Evolutionary conservation across 2,113 vertebrate genomes (phyloP).

Genomic region (Etheostoma spectabile): DNA sequence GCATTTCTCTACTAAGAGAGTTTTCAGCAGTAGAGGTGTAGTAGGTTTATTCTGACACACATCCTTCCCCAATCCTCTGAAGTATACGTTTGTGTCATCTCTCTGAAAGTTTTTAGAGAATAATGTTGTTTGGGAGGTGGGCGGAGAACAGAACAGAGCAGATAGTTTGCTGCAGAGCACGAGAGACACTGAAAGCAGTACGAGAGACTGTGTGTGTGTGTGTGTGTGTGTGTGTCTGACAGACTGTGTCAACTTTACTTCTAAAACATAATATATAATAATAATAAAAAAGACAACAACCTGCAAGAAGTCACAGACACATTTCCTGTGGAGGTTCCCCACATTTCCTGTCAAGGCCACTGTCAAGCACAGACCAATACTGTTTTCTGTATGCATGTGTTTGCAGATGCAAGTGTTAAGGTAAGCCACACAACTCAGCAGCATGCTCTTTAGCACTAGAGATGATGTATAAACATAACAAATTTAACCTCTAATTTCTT

Average conservation of each 20-base stretch:
- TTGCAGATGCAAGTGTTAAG: not conserved
- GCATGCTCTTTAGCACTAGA: not conserved
- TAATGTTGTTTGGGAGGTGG: not conserved
- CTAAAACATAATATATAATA: conserved; percentile 38
- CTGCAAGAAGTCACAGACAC: conserved; percentile 37
- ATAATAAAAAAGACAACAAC: not conserved
- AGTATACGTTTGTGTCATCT: too few relatives aligned
- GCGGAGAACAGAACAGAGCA: too few relatives aligned
- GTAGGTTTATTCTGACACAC: conserved; percentile 8
- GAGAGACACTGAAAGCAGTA: conserved; percentile 12
- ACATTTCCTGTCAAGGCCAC: conserved; percentile 60
- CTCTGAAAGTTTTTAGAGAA: conserved; percentile 1
- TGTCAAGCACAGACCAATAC: conserved; percentile 8
- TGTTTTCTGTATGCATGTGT: not conserved
- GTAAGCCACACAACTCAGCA: not conserved
- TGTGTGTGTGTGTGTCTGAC: not conserved
- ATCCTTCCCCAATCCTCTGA: not conserved
- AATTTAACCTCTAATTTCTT: conserved; percentile 1
- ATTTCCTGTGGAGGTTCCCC: conserved; percentile 71
- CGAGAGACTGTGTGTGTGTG: not conserved
- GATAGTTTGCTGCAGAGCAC: not conserved
- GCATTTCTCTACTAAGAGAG: conserved; percentile 17
- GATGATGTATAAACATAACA: not conserved
- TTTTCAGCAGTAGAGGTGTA: conserved; percentile 16
- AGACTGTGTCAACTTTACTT: conserved; percentile 36